Percentiles rank a stretch among this genome's conserved stretches.
Conservation (phyloP, 2,888 invertebrate genomes). For the Choristoneura rosaceana region DNA sequence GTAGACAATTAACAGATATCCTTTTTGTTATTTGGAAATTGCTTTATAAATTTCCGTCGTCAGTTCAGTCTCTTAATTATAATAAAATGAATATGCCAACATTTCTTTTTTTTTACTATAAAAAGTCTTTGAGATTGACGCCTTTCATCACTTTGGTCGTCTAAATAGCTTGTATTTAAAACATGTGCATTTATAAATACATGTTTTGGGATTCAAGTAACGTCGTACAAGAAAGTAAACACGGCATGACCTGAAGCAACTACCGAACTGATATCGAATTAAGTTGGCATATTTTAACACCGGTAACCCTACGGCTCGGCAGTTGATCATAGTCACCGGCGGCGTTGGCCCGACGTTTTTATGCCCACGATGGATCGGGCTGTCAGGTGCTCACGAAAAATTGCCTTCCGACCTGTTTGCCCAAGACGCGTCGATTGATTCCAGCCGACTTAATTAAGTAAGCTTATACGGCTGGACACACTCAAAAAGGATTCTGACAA, state of each 20-base stretch:
- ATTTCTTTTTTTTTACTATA: background rate
- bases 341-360: slow-evolving; percentile 71
- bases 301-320: slow-evolving; percentile 56
- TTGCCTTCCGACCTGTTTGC: slow-evolving; percentile 60
- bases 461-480: slow-evolving; percentile 44
- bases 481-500: slow-evolving; percentile 27
- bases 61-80: background rate
- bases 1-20: slow-evolving; percentile 46
- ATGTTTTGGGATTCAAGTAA: background rate
- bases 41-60: slow-evolving; percentile 10
- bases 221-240: background rate
- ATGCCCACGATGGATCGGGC: slow-evolving; percentile 68
- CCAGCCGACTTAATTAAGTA: slow-evolving; percentile 51
- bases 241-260: background rate
- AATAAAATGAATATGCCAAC: background rate
- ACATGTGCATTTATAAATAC: background rate
- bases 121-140: background rate
- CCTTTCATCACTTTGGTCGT: background rate
- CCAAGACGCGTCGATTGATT: slow-evolving; percentile 54
- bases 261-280: slow-evolving; percentile 16
- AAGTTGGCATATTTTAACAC: slow-evolving; percentile 8
- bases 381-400: slow-evolving; percentile 73
- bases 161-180: background rate
- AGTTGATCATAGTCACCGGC: slow-evolving; percentile 74
- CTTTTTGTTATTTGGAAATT: slow-evolving; percentile 15